These are phyloP conservation scores for Hystrix cristata DNA, from an alignment of 2,113 vertebrate genomes.

Conservation along the genomic window DNA sequence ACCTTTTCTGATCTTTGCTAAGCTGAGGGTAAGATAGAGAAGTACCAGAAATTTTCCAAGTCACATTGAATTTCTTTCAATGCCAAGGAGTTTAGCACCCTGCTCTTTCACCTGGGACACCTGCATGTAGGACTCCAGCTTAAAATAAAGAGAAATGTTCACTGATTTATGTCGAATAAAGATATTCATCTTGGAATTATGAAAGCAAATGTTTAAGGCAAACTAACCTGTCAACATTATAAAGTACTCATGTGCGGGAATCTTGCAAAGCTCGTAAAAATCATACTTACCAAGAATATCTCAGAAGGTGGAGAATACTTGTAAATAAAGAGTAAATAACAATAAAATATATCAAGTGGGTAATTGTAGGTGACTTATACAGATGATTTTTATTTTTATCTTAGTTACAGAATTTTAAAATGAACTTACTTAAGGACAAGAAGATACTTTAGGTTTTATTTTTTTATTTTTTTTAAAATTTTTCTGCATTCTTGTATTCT, in stretches of 20 bases:
- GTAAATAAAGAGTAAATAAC: background rate
- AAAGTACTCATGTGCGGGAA: background rate
- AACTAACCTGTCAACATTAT: background rate
- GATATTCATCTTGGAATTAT: slow-evolving; percentile 1
- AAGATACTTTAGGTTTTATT: background rate
- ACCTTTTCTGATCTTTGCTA: background rate
- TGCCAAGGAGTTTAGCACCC: background rate
- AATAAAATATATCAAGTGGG: background rate
- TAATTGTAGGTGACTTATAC: background rate
- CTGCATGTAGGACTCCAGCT: background rate
- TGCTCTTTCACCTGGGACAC: background rate
- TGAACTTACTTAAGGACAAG: background rate
- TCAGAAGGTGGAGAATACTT: background rate
- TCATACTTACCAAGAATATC: background rate
- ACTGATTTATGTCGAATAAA: background rate
- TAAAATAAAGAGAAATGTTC: background rate
- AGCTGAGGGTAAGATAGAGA: background rate
- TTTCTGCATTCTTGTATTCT: too few species aligned
- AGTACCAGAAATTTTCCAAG: background rate
- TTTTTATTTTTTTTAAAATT: background rate
- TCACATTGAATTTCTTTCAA: background rate
- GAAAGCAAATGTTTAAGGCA: slow-evolving; percentile 25
- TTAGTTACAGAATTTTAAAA: background rate
- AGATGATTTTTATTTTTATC: background rate
- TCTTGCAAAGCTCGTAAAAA: background rate